Conservation (phyloP, 2,888 invertebrate species). For the Pollenia angustigena region DNA sequence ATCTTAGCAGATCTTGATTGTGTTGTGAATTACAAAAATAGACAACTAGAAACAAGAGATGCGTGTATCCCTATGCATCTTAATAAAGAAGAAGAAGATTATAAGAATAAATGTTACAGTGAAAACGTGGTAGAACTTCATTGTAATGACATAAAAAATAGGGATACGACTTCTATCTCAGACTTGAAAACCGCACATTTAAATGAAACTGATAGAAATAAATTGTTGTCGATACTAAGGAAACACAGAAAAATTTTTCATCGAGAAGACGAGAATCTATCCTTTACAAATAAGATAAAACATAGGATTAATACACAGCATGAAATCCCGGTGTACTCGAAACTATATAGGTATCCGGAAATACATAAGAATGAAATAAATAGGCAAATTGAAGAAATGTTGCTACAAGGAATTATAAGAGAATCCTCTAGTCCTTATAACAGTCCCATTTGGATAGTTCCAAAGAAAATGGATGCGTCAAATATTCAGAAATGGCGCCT, state of each 20-base stretch:
- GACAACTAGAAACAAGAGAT: conserved; percentile 11
- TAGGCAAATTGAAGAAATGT: conserved; percentile 64
- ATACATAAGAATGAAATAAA: conserved; percentile 57
- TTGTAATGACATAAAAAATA: conserved; percentile 38
- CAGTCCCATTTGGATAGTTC: conserved; percentile 7
- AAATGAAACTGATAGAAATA: conserved; percentile 39
- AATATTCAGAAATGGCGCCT: conserved; percentile 1
- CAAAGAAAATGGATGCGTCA: not conserved
- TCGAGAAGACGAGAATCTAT: conserved; percentile 33
- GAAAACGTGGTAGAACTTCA: conserved; percentile 22
- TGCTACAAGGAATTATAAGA: conserved; percentile 73
- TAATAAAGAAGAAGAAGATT: conserved; percentile 22
- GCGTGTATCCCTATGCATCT: conserved; percentile 31
- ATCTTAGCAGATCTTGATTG: conserved; percentile 19
- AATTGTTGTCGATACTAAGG: not conserved
- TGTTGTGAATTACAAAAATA: conserved; percentile 30
- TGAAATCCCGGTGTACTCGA: conserved; percentile 51
- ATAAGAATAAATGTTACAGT: not conserved
- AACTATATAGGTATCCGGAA: conserved; percentile 58
- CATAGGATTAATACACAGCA: conserved; percentile 53
- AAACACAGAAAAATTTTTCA: conserved; percentile 22
- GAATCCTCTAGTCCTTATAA: not conserved
- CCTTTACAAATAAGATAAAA: conserved; percentile 61
- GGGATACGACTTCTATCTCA: not conserved
- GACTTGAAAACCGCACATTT: conserved; percentile 9